Percentiles rank a stretch among this genome's conserved stretches.
phyloP scores from a whole-genome alignment of 2,888 invertebrate species.

The Helleia helle region DNA sequence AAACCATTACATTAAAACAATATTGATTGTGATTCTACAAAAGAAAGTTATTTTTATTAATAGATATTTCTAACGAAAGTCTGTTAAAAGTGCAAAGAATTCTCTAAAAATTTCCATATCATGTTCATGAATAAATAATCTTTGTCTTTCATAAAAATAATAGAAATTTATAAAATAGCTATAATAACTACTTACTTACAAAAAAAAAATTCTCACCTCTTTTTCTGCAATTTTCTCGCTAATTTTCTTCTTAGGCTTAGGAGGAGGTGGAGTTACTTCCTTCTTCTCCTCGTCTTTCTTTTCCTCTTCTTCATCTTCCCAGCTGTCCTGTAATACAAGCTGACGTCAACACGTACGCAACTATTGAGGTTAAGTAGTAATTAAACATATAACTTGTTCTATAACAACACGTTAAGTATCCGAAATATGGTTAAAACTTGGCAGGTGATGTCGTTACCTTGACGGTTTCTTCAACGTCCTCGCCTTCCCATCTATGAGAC shows the following conservation, averaged over 20 bases:
- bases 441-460: conserved; percentile 75
- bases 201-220: conserved; percentile 82
- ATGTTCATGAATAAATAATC: no score
- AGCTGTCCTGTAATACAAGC: conserved; percentile 84
- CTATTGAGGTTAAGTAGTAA: conserved; percentile 57
- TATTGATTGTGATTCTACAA: no score
- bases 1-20: no score
- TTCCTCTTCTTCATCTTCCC: conserved; percentile 93
- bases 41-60: no score
- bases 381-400: conserved; percentile 14
- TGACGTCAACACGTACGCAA: conserved; percentile 61
- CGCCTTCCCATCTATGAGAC: conserved; percentile 89
- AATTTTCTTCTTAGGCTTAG: conserved; percentile 83
- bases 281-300: conserved; percentile 84
- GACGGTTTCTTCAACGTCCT: conserved; percentile 89
- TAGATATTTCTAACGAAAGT: no score
- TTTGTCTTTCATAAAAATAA: no score
- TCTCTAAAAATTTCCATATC: no score
- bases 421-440: conserved; percentile 31
- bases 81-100: no score
- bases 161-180: no score
- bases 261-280: conserved; percentile 69
- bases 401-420: neutral
- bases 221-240: conserved; percentile 90
- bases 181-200: no score